A percentile compares a stretch with the other conserved stretches of the same genome.
phyloP scores from a whole-genome alignment of 2,113 vertebrate species.

The Salvelinus fontinalis region DNA sequence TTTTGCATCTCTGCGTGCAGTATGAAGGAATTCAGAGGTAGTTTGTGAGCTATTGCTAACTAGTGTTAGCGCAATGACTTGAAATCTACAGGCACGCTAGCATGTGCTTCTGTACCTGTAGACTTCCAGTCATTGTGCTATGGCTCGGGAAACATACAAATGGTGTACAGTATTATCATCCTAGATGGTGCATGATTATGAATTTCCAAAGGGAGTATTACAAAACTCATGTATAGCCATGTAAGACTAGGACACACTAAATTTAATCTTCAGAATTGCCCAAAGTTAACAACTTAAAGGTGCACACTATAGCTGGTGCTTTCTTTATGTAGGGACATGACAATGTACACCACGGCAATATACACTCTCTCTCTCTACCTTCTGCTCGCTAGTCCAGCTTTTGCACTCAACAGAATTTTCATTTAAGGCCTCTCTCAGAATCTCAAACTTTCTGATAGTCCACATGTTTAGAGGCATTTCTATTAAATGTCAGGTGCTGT shows the following conservation, averaged over 20 bases:
- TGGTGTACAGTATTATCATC: not conserved
- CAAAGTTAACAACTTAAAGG: not conserved
- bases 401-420: too few relatives aligned
- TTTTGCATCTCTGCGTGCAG: too few relatives aligned
- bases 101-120: not conserved
- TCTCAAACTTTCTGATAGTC: not conserved
- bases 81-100: too few relatives aligned
- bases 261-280: not conserved
- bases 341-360: not conserved
- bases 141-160: too few relatives aligned
- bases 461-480: not conserved
- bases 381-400: not conserved
- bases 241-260: not conserved
- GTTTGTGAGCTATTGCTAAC: too few relatives aligned
- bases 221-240: not conserved
- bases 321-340: not conserved
- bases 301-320: not conserved
- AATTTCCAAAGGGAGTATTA: not conserved
- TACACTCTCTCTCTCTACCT: not conserved
- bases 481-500: constrained; percentile 6
- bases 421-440: not conserved
- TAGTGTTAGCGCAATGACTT: too few relatives aligned
- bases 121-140: not conserved
- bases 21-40: too few relatives aligned
- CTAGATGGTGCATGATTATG: not conserved